Evolutionary conservation across 2,888 invertebrate species (phyloP).

Genomic region (Lasiommata megera): DNA sequence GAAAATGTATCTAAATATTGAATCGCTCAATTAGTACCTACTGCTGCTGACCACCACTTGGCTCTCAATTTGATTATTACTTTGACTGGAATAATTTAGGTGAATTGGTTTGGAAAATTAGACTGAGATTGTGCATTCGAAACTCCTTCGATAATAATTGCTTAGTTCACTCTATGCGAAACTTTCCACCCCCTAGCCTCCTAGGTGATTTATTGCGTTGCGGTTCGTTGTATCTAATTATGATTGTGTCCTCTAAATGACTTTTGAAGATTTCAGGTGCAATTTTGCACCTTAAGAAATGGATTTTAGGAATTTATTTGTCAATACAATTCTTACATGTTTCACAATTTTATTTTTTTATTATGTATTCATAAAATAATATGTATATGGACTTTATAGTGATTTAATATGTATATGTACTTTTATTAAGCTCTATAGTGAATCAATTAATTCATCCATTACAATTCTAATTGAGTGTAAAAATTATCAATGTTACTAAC

Average conservation of each 20-base stretch:
- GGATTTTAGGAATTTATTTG: too few species aligned
- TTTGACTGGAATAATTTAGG: conserved; percentile 7
- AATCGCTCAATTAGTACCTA: conserved; percentile 1
- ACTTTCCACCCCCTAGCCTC: background rate
- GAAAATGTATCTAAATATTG: conserved; percentile 3
- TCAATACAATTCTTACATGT: too few species aligned
- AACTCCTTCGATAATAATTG: conserved; percentile 11
- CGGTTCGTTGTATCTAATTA: background rate
- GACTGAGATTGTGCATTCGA: conserved; percentile 9
- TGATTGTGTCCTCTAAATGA: background rate
- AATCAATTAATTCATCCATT: too few species aligned
- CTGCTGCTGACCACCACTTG: background rate
- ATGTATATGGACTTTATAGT: too few species aligned
- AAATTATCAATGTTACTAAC: too few species aligned
- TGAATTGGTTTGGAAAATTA: conserved; percentile 10
- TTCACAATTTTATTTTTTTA: too few species aligned
- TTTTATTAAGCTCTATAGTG: too few species aligned
- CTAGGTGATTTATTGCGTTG: background rate
- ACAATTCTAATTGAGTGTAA: too few species aligned
- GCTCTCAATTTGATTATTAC: conserved; percentile 1
- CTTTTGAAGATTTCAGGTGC: too few species aligned
- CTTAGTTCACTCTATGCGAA: background rate
- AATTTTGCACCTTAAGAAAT: too few species aligned
- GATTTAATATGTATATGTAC: too few species aligned
- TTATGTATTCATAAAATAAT: too few species aligned